Evolutionary conservation across 2,888 invertebrate genomes (phyloP), one percentile per base, ranked within the genome.

Genomic region (Chorisops tibialis): DNA sequence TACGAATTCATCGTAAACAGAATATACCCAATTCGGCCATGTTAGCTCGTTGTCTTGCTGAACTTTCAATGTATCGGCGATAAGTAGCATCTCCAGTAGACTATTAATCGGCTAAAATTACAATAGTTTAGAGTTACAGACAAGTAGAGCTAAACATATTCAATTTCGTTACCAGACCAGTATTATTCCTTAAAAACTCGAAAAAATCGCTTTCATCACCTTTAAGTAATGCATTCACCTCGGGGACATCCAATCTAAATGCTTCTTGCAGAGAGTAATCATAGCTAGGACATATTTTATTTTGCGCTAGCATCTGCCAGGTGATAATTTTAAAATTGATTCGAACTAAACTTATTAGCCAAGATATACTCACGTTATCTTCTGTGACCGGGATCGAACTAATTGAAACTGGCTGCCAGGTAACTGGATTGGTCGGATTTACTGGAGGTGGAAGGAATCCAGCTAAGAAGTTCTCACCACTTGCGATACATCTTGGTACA

Each of bases 11-110:
- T 79, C 75, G 2, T 87, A 86, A 19, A 85, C 83, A 59, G 80
- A 79, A 65, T 81, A 80, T 0, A 87, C 84, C 88, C 88, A 88
- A n/a, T 81, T 79, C 0, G 89, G 89, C 5, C 89, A 74, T 52
- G 81, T 79, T 39, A 88, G 77, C n/a, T 85, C 86, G 0, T 78
- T 78, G 58, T 86, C 81, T 52, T 82, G 77, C 73, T 85, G 81
- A n/a, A 87, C 81, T 69, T 82, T 79, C 19, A 89, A 74, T 0
- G 85, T 86, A 70, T 87, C 86, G 12, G 12, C 12, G 7, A 59
- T 24, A n/a, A 30, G 30, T 30, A 30, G 30, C 9, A 30, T 2
- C 7, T 30, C 9, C 30, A 5, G 9, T 7, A 30, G 9, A 30
- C 30, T 9, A 30, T 30, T 9, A 9, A 30, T n/a, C n/a, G n/a